Percentiles rank a stretch among this genome's conserved stretches.
phyloP scores from a whole-genome alignment of 2,113 vertebrate species.

The Entelurus aequoreus region DNA sequence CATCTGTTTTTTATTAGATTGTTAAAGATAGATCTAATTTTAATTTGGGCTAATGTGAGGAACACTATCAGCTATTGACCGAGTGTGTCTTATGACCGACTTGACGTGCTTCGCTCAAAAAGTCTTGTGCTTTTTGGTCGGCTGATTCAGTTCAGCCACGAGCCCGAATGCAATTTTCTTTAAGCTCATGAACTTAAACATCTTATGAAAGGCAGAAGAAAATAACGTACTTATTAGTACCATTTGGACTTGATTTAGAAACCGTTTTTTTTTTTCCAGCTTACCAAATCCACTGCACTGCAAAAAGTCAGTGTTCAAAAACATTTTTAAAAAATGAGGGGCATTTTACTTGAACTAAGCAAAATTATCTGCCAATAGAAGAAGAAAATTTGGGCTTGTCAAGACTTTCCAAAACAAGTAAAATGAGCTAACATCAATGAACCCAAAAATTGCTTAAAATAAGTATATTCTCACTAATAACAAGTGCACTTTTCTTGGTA shows the following conservation, averaged over 20 bases:
- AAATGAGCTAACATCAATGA: no score
- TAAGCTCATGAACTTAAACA: slow-evolving; percentile 53
- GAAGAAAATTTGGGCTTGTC: no score
- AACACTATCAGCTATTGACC: slow-evolving; percentile 65
- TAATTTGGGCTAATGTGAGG: slow-evolving; percentile 67
- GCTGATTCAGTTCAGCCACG: slow-evolving; percentile 42
- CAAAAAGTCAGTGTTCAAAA: no score
- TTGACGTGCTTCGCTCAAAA: slow-evolving; percentile 52
- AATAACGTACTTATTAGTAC: slow-evolving; percentile 21
- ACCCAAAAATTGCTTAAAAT: no score
- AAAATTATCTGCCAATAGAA: no score
- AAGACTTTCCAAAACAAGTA: no score
- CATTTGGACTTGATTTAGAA: background rate
- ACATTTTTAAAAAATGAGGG: no score
- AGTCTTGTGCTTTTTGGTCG: slow-evolving; percentile 68
- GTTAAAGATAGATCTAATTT: slow-evolving; percentile 69
- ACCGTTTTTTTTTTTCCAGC: background rate
- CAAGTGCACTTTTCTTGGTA: no score
- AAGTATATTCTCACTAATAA: no score
- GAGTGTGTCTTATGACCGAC: slow-evolving; percentile 70
- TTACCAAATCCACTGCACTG: background rate
- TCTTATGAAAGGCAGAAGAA: slow-evolving; percentile 42
- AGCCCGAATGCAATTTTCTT: slow-evolving; percentile 38
- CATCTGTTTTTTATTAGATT: slow-evolving; percentile 63
- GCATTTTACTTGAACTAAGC: no score